phyloP scores from a whole-genome alignment of 2,113 vertebrate species.

The Mesoclemmys tuberculata region DNA sequence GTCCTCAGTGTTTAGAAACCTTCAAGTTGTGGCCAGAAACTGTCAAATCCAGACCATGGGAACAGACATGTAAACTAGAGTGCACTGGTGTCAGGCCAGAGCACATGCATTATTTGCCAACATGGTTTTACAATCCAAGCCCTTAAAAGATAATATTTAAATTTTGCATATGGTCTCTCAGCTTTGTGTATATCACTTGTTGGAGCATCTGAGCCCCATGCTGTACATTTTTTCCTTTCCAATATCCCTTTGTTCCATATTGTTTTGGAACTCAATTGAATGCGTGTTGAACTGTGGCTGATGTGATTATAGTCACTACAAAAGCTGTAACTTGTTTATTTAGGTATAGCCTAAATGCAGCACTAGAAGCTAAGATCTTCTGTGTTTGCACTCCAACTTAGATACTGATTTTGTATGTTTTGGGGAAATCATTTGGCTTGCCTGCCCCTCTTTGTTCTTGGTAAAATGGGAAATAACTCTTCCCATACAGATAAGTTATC shows the following conservation, averaged over 20 bases:
- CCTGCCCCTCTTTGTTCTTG: not conserved
- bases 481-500: not conserved
- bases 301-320: not conserved
- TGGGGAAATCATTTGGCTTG: not conserved
- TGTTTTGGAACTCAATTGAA: not conserved
- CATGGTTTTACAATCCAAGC: not conserved
- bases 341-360: not conserved
- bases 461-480: not conserved
- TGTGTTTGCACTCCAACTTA: not conserved
- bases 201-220: not conserved
- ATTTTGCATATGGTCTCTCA: not conserved
- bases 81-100: not conserved
- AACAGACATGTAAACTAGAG: not conserved
- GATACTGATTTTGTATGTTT: not conserved
- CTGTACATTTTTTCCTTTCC: not conserved
- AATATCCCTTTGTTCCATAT: not conserved
- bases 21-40: conserved; percentile 8
- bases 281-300: not conserved
- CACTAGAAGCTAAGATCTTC: not conserved
- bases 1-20: not conserved
- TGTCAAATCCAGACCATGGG: not conserved
- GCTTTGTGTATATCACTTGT: not conserved
- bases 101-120: not conserved
- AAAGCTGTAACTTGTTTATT: not conserved
- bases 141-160: not conserved